Evolutionary conservation across 2,113 vertebrate genomes (phyloP).

Genomic region (Grallaria varia): DNA sequence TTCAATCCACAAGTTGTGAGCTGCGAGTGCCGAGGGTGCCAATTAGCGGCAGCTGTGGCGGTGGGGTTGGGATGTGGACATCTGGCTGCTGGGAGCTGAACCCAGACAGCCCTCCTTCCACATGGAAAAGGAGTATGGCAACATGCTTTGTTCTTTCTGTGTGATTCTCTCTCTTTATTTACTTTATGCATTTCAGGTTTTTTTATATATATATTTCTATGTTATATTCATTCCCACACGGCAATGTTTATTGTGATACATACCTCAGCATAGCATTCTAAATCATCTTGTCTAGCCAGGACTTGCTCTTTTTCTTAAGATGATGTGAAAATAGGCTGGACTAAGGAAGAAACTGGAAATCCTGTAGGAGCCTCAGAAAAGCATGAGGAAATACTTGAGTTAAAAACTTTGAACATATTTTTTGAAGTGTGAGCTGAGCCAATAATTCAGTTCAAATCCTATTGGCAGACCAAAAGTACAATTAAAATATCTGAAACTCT

Average conservation of each 20-base stretch:
- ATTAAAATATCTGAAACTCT: not conserved
- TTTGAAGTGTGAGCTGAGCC: not conserved
- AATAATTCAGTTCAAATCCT: not conserved
- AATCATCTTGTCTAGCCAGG: not conserved
- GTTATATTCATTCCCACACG: not conserved
- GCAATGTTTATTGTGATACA: not conserved
- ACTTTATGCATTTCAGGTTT: not conserved
- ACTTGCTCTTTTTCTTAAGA: not conserved
- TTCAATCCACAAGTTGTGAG: not conserved
- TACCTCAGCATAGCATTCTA: not conserved
- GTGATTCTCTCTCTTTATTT: not conserved
- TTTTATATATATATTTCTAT: not conserved
- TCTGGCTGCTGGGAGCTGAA: slow-evolving; percentile 10
- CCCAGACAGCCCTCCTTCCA: not conserved
- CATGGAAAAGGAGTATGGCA: not conserved
- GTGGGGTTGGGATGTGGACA: not conserved
- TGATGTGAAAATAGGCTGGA: not conserved
- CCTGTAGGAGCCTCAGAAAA: not conserved
- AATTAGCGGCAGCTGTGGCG: slow-evolving; percentile 40
- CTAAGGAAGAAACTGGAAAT: not conserved
- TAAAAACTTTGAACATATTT: not conserved
- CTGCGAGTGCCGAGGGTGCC: not conserved
- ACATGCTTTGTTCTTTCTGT: not conserved
- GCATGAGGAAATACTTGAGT: not conserved
- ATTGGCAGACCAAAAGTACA: not conserved